These are phyloP conservation scores for Drosophila ironensis DNA, from an alignment of 1,140 invertebrate genomes.

Conservation along the genomic window DNA sequence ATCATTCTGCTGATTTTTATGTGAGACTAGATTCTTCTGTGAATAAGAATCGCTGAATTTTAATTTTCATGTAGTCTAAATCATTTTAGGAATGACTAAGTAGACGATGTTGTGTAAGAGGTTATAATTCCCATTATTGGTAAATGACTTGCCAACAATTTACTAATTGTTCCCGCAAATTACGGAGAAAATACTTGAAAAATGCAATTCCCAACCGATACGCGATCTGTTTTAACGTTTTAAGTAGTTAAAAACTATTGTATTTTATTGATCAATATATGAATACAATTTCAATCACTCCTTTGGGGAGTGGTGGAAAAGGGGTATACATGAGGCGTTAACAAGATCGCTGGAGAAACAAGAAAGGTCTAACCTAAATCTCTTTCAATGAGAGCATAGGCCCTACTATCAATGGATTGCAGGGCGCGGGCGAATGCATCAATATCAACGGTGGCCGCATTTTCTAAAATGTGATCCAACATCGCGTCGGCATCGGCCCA, in stretches of 20 bases:
- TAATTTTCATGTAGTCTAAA: no score
- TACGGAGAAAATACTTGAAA: neutral
- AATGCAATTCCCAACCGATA: neutral
- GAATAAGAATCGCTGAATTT: no score
- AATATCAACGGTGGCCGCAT: conserved; percentile 29
- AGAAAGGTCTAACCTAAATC: conserved; percentile 6
- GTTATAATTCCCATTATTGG: no score
- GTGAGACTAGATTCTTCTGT: no score
- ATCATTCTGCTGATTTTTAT: no score
- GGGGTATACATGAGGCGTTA: neutral
- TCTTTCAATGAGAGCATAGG: conserved; percentile 21
- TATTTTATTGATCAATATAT: conserved; percentile 32
- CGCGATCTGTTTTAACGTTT: neutral
- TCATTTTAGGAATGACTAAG: no score
- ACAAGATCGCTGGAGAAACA: neutral
- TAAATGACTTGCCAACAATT: no score
- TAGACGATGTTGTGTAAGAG: no score
- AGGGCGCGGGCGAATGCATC: conserved; percentile 38
- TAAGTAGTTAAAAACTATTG: conserved; percentile 12
- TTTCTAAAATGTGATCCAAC: conserved; percentile 57
- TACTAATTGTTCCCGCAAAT: neutral
- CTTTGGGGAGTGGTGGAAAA: neutral
- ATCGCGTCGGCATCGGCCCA: conserved; percentile 54
- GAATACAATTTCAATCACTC: conserved; percentile 16
- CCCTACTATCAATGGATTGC: conserved; percentile 8